phyloP scores from a whole-genome alignment of 1,140 invertebrate genomes.

The Arion vulgaris region DNA sequence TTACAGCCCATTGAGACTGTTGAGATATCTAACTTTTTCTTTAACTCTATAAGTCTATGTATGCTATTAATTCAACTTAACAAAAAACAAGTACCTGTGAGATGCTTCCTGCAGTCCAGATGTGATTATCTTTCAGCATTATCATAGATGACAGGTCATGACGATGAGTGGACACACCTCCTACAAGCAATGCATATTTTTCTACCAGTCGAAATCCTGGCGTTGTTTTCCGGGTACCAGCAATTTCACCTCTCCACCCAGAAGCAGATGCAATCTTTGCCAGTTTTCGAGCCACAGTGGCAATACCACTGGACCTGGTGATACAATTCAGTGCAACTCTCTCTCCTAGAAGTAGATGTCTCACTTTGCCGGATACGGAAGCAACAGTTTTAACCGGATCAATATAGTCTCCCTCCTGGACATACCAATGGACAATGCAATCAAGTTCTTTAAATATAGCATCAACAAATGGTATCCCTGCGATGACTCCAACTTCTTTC shows the following conservation, averaged over 20 bases:
- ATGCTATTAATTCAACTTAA: too few relatives aligned
- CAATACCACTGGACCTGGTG: conserved; percentile 73
- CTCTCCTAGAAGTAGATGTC: conserved; percentile 73
- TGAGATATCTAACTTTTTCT: too few relatives aligned
- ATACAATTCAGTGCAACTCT: conserved; percentile 72
- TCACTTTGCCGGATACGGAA: conserved; percentile 68
- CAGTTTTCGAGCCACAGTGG: conserved; percentile 66
- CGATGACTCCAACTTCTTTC: conserved; percentile 71
- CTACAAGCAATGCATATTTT: conserved; percentile 74
- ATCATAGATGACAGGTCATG: conserved; percentile 74
- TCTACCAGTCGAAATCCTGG: conserved; percentile 75
- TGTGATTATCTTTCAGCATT: conserved; percentile 76
- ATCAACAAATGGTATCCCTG: conserved; percentile 73
- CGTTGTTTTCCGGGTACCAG: conserved; percentile 74
- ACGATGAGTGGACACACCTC: conserved; percentile 72
- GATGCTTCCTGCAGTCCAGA: conserved; percentile 72
- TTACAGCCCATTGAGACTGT: too few relatives aligned
- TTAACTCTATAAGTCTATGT: too few relatives aligned
- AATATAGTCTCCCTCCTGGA: conserved; percentile 64
- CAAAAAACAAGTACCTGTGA: conserved; percentile 69
- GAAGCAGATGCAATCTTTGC: conserved; percentile 46
- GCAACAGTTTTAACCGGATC: conserved; percentile 63
- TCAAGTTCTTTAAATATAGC: conserved; percentile 72
- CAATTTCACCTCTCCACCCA: conserved; percentile 70
- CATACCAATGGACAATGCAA: conserved; percentile 68